Conservation (phyloP, 2,797 vertebrate species). For the Capromys pilorides region DNA sequence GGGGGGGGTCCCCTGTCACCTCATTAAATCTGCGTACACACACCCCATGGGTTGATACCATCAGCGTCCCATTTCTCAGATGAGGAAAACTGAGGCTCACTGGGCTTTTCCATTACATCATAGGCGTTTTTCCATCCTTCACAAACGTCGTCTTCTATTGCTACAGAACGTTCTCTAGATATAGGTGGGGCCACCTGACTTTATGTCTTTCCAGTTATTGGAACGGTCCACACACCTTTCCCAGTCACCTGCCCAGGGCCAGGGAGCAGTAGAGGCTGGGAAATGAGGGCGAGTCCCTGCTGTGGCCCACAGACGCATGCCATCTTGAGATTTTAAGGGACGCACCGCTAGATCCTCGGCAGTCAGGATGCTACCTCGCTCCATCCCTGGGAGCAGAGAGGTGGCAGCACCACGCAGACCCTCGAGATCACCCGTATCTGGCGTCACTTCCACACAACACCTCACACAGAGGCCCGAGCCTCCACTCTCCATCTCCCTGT, state of each 20-base stretch:
- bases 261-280: background rate
- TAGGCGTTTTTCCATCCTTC: background rate
- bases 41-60: rapidly evolving
- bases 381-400: rapidly evolving
- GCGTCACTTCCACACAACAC: rapidly evolving
- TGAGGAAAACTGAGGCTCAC: background rate
- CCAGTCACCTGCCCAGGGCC: background rate
- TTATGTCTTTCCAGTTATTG: too few relatives aligned
- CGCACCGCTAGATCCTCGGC: background rate
- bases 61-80: background rate
- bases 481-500: background rate
- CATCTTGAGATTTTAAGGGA: too few relatives aligned
- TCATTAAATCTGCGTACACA: too few relatives aligned
- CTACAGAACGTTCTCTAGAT: background rate
- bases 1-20: too few relatives aligned
- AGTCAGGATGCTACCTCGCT: background rate
- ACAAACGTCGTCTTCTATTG: background rate
- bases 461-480: too few relatives aligned
- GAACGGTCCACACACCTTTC: background rate
- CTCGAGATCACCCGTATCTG: rapidly evolving
- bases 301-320: too few relatives aligned
- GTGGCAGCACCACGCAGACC: rapidly evolving
- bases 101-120: background rate
- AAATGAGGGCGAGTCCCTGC: background rate
- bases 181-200: background rate